Percentiles rank a stretch among this genome's conserved stretches.
These are phyloP conservation scores for Epicauta chinensis DNA, from an alignment of 1,140 invertebrate genomes.

Conservation along the genomic window DNA sequence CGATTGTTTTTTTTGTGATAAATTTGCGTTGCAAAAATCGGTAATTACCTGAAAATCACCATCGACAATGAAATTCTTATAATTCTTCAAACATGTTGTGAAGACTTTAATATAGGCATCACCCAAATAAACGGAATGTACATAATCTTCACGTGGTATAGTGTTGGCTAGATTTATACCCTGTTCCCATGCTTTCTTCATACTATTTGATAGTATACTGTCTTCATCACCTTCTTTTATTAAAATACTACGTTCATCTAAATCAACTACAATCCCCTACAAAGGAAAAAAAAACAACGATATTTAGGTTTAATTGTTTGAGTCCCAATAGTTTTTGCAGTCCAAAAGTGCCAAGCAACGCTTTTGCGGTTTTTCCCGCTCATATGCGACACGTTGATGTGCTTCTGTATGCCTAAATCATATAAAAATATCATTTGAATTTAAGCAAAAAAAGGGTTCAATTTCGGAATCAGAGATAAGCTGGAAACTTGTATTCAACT, in stretches of 20 bases:
- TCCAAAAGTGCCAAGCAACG: conserved; percentile 3
- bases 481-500: too few relatives aligned
- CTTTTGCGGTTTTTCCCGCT: background rate
- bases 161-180: conserved; percentile 31
- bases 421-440: conserved; percentile 8
- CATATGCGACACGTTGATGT: too few relatives aligned
- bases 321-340: background rate
- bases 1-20: too few relatives aligned
- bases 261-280: conserved; percentile 59
- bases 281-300: conserved; percentile 26
- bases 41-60: conserved; percentile 52
- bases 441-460: too few relatives aligned
- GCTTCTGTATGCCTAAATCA: background rate
- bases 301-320: background rate
- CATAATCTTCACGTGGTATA: conserved; percentile 45
- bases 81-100: conserved; percentile 58
- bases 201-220: conserved; percentile 54
- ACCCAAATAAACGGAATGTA: conserved; percentile 49
- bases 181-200: conserved; percentile 52
- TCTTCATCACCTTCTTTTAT: conserved; percentile 55
- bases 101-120: conserved; percentile 64
- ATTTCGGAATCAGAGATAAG: too few relatives aligned
- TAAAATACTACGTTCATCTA: conserved; percentile 52
- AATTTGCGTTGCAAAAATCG: too few relatives aligned
- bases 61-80: conserved; percentile 47